These are phyloP conservation scores for Gymnorhina tibicen DNA, from an alignment of 2,113 vertebrate genomes.

Conservation along the genomic window DNA sequence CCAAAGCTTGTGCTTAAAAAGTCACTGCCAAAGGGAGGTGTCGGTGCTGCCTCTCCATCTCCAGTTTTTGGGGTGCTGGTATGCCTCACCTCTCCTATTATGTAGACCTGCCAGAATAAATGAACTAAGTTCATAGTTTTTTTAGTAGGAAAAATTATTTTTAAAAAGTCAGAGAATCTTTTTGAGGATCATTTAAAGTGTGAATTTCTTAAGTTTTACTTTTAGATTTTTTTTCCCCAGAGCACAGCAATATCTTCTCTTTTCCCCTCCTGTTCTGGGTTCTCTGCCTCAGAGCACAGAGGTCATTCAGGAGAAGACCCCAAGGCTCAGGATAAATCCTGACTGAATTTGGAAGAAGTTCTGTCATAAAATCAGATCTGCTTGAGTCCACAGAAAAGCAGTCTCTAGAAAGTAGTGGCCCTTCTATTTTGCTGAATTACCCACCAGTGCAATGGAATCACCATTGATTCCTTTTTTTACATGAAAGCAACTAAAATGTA, in stretches of 20 bases:
- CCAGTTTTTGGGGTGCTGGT: neutral
- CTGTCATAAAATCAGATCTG: neutral
- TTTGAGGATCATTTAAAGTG: neutral
- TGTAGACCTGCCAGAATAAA: neutral
- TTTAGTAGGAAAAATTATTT: neutral
- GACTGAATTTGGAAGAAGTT: neutral
- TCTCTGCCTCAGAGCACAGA: neutral
- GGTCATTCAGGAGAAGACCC: neutral
- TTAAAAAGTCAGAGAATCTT: neutral
- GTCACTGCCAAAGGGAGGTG: accelerated
- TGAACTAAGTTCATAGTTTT: neutral
- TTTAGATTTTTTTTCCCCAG: too few species aligned
- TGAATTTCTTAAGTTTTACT: neutral
- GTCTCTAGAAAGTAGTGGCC: neutral
- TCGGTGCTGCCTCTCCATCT: neutral
- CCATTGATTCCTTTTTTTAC: neutral
- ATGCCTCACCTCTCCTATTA: neutral
- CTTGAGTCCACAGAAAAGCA: neutral
- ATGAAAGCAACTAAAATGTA: neutral
- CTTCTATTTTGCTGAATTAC: neutral
- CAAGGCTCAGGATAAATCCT: neutral
- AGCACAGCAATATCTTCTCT: neutral
- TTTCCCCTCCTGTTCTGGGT: neutral
- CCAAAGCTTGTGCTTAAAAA: neutral
- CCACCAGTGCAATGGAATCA: neutral